Evolutionary conservation across 2,797 vertebrate species (phyloP).

Genomic region (Triplophysa yarkandensis): DNA sequence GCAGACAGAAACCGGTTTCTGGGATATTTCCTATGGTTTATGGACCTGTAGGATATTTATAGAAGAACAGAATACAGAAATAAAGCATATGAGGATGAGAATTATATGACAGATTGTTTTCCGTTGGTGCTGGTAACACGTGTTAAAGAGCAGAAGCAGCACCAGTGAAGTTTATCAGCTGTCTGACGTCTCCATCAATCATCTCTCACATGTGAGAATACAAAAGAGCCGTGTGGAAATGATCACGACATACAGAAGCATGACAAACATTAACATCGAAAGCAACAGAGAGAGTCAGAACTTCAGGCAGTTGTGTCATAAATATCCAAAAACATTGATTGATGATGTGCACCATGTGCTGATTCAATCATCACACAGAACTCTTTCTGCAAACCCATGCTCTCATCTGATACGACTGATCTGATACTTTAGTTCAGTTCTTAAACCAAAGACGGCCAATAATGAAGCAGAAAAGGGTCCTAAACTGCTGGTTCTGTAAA

Average conservation of each 20-base stretch:
- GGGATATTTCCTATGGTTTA: not conserved
- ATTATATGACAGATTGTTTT: not conserved
- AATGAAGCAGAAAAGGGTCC: not conserved
- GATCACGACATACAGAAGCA: conserved; percentile 9
- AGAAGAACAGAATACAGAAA: not conserved
- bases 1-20: too few species aligned
- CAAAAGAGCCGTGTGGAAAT: conserved; percentile 38
- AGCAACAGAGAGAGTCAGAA: not conserved
- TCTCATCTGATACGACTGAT: not conserved
- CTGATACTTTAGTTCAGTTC: not conserved
- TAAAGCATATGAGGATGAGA: not conserved
- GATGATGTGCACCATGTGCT: not conserved
- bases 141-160: not conserved
- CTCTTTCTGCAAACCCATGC: not conserved
- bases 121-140: not conserved
- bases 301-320: conserved; percentile 9
- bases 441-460: not conserved
- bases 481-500: too few species aligned
- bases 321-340: too few species aligned
- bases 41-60: not conserved
- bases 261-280: conserved; percentile 5
- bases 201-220: conserved; percentile 53
- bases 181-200: not conserved
- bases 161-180: not conserved
- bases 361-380: not conserved